Percentiles rank a stretch among this genome's conserved stretches.
Conservation (phyloP, 2,888 invertebrate species). For the Eupithecia tripunctaria region DNA sequence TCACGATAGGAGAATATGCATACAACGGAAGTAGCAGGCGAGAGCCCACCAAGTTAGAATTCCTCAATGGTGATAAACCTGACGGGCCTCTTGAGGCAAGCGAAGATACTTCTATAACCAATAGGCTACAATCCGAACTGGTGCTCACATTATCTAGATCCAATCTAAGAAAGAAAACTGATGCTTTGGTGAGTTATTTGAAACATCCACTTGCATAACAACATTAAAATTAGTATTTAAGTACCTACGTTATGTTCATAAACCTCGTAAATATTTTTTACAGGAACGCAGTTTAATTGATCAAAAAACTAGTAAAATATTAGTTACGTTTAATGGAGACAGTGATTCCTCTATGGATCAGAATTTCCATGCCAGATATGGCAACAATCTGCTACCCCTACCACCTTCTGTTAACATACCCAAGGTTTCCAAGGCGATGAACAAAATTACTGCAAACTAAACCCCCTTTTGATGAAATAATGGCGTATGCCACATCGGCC, state of each 20-base stretch:
- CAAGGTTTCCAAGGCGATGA: constrained; percentile 68
- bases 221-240: constrained; percentile 5
- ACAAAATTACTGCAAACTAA: constrained; percentile 54
- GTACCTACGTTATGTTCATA: constrained; percentile 8
- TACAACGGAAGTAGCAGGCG: constrained; percentile 81
- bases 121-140: constrained; percentile 89
- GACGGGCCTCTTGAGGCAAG: constrained; percentile 64
- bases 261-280: constrained; percentile 52
- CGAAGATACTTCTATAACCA: constrained; percentile 84
- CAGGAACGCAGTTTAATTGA: constrained; percentile 59
- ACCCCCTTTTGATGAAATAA: constrained; percentile 17
- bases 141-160: constrained; percentile 90
- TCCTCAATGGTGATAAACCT: constrained; percentile 81
- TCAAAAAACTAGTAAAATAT: constrained; percentile 46
- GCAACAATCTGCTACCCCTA: constrained; percentile 78
- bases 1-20: constrained; percentile 89
- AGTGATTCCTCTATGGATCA: constrained; percentile 71
- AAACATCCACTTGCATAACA: background rate
- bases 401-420: constrained; percentile 79
- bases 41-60: constrained; percentile 89
- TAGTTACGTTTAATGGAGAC: constrained; percentile 52
- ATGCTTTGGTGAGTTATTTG: constrained; percentile 82
- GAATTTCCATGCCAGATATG: constrained; percentile 80
- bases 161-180: constrained; percentile 89
- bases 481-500: constrained; percentile 22